A percentile compares a stretch with the other conserved stretches of the same genome.
phyloP scores from a whole-genome alignment of 2,113 vertebrate species.

The Xiphophorus hellerii region DNA sequence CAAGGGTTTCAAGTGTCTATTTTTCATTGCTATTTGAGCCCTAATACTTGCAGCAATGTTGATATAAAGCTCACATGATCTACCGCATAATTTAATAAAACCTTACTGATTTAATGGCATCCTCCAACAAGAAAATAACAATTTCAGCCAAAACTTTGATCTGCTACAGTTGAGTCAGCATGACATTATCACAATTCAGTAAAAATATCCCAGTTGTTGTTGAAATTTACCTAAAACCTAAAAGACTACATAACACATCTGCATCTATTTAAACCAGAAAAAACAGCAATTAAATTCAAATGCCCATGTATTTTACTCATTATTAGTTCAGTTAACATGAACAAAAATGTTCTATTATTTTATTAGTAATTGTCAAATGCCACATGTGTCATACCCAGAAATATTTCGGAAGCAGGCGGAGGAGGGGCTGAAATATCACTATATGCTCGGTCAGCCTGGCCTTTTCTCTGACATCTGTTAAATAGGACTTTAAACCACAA shows the following conservation, averaged over 20 bases:
- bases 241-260: background rate
- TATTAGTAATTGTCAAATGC: background rate
- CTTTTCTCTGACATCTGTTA: background rate
- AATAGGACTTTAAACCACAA: background rate
- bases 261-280: background rate
- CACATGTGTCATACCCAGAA: background rate
- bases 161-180: background rate
- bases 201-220: background rate
- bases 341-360: background rate
- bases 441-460: background rate
- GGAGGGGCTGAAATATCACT: background rate
- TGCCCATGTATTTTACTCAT: background rate
- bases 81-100: background rate
- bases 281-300: background rate
- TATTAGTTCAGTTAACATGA: no score
- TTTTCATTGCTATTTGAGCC: background rate
- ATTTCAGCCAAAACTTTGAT: slow-evolving; percentile 41
- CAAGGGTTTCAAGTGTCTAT: no score
- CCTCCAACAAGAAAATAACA: slow-evolving; percentile 1
- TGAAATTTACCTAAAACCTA: background rate
- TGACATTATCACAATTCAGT: background rate
- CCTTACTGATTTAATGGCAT: background rate
- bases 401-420: background rate
- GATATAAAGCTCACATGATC: background rate
- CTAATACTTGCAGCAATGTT: background rate